A percentile compares a stretch with the other conserved stretches of the same genome.
Conservation (phyloP, 2,113 vertebrate genomes). For the Illadopsis cleaveri region DNA sequence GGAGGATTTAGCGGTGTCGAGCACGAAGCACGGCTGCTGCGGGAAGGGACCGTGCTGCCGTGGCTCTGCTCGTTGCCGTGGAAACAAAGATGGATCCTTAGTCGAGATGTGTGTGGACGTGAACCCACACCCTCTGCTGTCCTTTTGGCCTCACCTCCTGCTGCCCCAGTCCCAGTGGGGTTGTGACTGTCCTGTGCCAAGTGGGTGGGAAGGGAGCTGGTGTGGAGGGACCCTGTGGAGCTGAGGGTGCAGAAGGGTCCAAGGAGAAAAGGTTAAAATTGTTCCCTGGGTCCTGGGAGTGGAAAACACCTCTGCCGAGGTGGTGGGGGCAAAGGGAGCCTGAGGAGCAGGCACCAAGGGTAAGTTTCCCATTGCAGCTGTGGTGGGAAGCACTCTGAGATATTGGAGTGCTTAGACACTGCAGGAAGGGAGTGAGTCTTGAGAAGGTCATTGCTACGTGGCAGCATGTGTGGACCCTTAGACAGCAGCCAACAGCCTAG, state of each 20-base stretch:
- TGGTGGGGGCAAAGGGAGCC: neutral
- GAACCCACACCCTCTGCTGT: neutral
- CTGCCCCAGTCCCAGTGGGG: neutral
- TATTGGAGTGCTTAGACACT: neutral
- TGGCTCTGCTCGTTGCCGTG: neutral
- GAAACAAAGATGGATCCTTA: slow-evolving; percentile 39
- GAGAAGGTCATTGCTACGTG: neutral
- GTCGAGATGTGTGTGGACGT: neutral
- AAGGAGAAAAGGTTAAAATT: neutral
- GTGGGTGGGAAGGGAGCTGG: neutral
- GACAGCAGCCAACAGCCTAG: neutral
- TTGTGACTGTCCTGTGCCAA: neutral
- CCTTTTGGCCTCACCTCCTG: neutral
- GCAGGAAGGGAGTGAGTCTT: neutral
- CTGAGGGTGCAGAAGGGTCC: neutral
- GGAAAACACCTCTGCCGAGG: neutral
- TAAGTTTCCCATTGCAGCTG: neutral
- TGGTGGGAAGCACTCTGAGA: neutral
- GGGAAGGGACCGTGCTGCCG: neutral
- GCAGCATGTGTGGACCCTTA: neutral
- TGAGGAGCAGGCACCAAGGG: neutral
- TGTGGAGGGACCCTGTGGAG: neutral
- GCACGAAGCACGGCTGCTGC: accelerated
- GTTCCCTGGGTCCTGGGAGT: neutral
- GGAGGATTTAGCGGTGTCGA: neutral